Conservation (phyloP, 2,888 invertebrate species). For the Taphrorychus bicolor region DNA sequence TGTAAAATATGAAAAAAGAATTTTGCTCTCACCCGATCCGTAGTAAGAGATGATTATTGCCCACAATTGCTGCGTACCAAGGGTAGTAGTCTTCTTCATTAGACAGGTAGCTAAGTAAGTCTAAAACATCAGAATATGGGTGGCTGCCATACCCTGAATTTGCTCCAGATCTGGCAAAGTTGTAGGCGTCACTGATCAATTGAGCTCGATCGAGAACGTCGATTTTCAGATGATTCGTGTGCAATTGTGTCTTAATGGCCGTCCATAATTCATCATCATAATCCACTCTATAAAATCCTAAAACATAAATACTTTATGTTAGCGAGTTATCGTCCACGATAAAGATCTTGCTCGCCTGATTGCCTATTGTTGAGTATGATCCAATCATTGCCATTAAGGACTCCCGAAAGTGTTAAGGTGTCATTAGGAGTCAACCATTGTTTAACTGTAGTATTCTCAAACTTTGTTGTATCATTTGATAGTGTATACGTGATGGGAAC, state of each 20-base stretch:
- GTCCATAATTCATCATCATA: constrained; percentile 28
- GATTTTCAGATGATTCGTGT: constrained; percentile 19
- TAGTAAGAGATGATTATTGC: constrained; percentile 25
- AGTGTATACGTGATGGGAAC: constrained; percentile 64
- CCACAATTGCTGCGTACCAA: constrained; percentile 36
- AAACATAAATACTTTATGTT: too few relatives aligned
- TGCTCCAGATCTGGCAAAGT: constrained; percentile 29
- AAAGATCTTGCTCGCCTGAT: too few relatives aligned
- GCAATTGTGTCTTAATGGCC: constrained; percentile 20
- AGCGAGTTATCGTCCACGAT: neutral
- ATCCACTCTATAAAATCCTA: constrained; percentile 31
- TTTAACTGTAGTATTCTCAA: constrained; percentile 53
- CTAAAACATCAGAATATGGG: constrained; percentile 17
- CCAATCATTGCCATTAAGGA: constrained; percentile 41
- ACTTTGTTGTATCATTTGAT: constrained; percentile 55
- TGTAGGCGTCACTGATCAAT: constrained; percentile 28
- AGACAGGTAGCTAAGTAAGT: constrained; percentile 23
- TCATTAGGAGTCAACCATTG: constrained; percentile 49
- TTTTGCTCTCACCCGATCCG: constrained; percentile 22
- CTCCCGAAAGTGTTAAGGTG: constrained; percentile 17
- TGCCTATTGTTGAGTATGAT: constrained; percentile 47
- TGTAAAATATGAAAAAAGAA: neutral
- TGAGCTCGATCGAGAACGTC: constrained; percentile 34
- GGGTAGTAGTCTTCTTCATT: constrained; percentile 30
- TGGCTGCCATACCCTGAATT: constrained; percentile 6